phyloP scores from a whole-genome alignment of 1,140 invertebrate genomes.

The Capitella teleta region DNA sequence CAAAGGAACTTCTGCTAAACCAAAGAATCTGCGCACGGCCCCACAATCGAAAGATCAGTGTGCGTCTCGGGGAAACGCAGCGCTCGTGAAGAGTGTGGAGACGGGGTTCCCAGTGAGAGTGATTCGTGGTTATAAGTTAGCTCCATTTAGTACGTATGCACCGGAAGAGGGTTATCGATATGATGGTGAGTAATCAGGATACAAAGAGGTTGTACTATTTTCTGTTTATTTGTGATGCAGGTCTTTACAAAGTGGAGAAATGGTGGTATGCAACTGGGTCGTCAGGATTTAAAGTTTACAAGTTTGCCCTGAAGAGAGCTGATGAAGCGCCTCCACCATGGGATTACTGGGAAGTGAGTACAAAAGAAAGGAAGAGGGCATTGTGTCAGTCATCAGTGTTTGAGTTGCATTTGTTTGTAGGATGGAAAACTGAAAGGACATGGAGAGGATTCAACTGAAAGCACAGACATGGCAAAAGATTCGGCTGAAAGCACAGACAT shows the following conservation, averaged over 20 bases:
- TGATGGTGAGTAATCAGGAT: conserved; percentile 26
- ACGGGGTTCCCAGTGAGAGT: conserved; percentile 37
- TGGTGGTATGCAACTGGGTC: conserved; percentile 31
- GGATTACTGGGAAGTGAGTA: conserved; percentile 14
- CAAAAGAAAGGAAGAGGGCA: no score
- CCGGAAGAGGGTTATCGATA: conserved; percentile 39
- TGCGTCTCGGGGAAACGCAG: conserved; percentile 29
- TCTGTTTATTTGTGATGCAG: conserved; percentile 14
- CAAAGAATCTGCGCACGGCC: conserved; percentile 38
- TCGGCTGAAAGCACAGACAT: no score
- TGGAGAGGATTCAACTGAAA: no score
- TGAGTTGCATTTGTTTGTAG: no score
- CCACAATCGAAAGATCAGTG: conserved; percentile 42
- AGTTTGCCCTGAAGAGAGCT: conserved; percentile 34
- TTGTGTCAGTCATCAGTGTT: no score
- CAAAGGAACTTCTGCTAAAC: conserved; percentile 24
- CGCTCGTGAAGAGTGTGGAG: conserved; percentile 31
- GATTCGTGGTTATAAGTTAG: conserved; percentile 41
- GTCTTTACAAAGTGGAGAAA: conserved; percentile 36
- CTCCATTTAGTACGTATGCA: conserved; percentile 32
- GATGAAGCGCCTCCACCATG: conserved; percentile 31
- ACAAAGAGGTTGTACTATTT: not conserved
- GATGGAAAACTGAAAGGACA: no score
- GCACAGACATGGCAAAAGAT: no score
- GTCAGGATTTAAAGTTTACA: conserved; percentile 37